These are phyloP conservation scores for Protosalanx chinensis DNA, from an alignment of 2,797 vertebrate genomes.

Conservation along the genomic window DNA sequence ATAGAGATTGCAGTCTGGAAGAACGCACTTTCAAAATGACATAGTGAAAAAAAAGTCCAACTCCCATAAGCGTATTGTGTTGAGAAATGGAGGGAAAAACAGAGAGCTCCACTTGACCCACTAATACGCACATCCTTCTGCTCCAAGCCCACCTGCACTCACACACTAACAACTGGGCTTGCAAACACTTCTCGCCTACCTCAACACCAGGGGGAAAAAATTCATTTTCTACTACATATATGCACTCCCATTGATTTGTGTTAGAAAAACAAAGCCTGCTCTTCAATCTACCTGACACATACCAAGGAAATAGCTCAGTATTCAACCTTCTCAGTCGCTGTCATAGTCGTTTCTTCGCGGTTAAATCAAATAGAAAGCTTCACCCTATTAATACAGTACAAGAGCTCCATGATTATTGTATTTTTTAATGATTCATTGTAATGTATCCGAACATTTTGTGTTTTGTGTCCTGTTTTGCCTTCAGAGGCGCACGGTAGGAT, in stretches of 20 bases:
- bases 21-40: too few relatives aligned
- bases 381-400: too few relatives aligned
- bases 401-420: background rate
- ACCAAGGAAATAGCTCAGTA: background rate
- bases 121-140: constrained; percentile 42
- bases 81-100: constrained; percentile 28
- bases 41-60: too few relatives aligned
- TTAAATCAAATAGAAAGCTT: background rate
- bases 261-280: background rate
- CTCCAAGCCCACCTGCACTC: constrained; percentile 42
- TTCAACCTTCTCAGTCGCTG: background rate
- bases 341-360: background rate
- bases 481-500: background rate
- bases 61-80: background rate
- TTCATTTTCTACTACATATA: background rate
- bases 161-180: constrained; percentile 41
- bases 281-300: background rate
- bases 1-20: too few relatives aligned
- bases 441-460: too few relatives aligned
- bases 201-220: background rate
- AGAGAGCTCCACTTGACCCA: constrained; percentile 49
- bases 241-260: background rate
- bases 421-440: too few relatives aligned
- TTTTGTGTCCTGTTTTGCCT: too few relatives aligned
- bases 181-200: constrained; percentile 15